Base-by-base conservation (phyloP, 2,888 invertebrate species). In the Cerastis rubricosa region DNA sequence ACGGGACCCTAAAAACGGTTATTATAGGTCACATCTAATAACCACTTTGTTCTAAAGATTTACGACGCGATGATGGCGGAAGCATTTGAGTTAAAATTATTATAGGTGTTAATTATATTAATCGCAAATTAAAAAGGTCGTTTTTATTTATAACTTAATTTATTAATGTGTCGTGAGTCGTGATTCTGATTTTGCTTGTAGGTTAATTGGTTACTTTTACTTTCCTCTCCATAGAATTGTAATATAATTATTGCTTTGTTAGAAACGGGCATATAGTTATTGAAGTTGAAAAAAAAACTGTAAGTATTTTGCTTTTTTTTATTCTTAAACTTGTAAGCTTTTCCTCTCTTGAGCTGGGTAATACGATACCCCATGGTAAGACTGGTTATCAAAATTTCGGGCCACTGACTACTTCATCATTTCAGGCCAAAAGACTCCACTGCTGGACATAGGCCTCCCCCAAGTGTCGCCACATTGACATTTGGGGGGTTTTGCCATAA, bases 61-160 rank as follows among this genome's bases (percentile, higher is more conserved):
- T 63, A 81, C 66, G 61, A 40, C 11, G 14, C 45, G 63, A 43
- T 64, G 80, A 84, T 73, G 54, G 74, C 78, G 83, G 80, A 80
- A 80, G 77, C 54, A 25, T 40, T 25, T 4, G 67, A 29, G 17
- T 25, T 73, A 64, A 47, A 70, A 78, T 59, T 59, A 8, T 4
- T 17, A 54, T n/a, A 82, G 63, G 73, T 82, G 84, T 74, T 73
- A 73, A 80, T 74, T 57, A 84, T 49, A 66, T 80, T 78, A 66
- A 67, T 67, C 47, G 19, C 14, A 66, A 69, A 67, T 66, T 67
- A 66, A 77, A 80, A 70, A 66, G 78, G 47, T 77, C 49, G 61
- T 51, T 57, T 45, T 77, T 70, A 76, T 82, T 80, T 77, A 82
- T 70, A 61, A 57, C 65, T 61, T 76, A 70, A 77, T 77, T 61